Evolutionary conservation across 2,888 invertebrate species (phyloP).

Genomic region (Drosophila nigricruria): DNA sequence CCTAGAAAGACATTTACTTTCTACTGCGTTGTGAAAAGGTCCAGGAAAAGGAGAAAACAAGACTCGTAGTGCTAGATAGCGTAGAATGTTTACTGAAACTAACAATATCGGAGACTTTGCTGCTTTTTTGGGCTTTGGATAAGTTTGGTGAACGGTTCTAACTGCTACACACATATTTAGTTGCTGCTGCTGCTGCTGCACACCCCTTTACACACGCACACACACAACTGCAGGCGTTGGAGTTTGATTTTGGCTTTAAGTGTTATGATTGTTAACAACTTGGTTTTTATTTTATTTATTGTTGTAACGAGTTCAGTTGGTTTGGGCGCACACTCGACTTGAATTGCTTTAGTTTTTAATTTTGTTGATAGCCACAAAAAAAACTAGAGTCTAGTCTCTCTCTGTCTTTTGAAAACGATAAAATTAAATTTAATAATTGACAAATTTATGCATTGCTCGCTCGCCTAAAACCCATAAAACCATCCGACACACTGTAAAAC

Average conservation of each 20-base stretch:
- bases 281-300: slow-evolving; percentile 27
- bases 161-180: slow-evolving; percentile 3
- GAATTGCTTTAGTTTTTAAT: slow-evolving; percentile 46
- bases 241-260: slow-evolving; percentile 47
- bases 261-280: slow-evolving; percentile 39
- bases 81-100: slow-evolving; percentile 11
- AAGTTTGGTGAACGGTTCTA: slow-evolving; percentile 45
- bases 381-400: slow-evolving; percentile 44
- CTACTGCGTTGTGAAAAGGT: slow-evolving; percentile 4
- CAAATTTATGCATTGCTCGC: slow-evolving; percentile 60
- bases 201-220: neutral
- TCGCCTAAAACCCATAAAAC: slow-evolving; percentile 31
- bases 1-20: neutral
- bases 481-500: slow-evolving; percentile 39
- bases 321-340: slow-evolving; percentile 35
- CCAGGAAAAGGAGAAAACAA: neutral
- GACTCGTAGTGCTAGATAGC: slow-evolving; percentile 17
- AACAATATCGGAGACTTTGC: slow-evolving; percentile 16
- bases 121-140: slow-evolving; percentile 27
- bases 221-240: slow-evolving; percentile 14
- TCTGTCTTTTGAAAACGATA: slow-evolving; percentile 35
- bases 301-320: slow-evolving; percentile 42
- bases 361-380: slow-evolving; percentile 46
- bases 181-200: slow-evolving; percentile 25
- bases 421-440: slow-evolving; percentile 53